Base-by-base conservation (phyloP, 2,888 invertebrate species). In the Syrphus vitripennis region DNA sequence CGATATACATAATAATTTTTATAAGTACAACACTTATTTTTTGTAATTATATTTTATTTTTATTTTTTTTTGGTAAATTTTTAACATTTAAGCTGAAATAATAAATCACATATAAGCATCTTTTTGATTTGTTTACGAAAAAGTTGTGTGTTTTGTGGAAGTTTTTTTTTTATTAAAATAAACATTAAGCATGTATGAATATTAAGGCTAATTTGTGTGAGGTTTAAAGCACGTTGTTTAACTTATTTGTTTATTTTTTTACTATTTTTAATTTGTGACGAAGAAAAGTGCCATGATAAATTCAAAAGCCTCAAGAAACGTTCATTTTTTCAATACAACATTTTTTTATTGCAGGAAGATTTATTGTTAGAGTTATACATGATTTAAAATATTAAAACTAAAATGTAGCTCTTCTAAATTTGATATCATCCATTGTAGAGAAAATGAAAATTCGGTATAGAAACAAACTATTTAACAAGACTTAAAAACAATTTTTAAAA, bases 21-120 rank as follows among this genome's bases (percentile, higher is more conserved):
- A 63, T 78, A 83, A 78, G 76, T 71, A 82, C 65, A 77, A 65
- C 59, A 77, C 69, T 77, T 31, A 57, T 37, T 34, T 55, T 31
- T 37, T 63, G n/a, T n/a, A n/a, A n/a, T n/a, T n/a, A n/a, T n/a
- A n/a, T n/a, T n/a, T n/a, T n/a, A n/a, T n/a, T 21, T n/a, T 29
- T 40, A 24, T 65, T 7, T 40, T 42, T 63, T 26, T 63, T 63
- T 63, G 24, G 42, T 63, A 63, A 10, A 10, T 72, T 42, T 48
- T 67, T 55, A 34, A 67, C 57, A 74, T 65, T 57, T 50, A 71
- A 34, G 74, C 67, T 59, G 65, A 72, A 72, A 74, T 74, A 40
- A 59, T 4, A 71, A 50, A 42, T 59, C 67, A 67, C 50, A 67
- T 42, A 6, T 34, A 80, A 74, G 79, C 71, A 48, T 31, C 10